phyloP scores from a whole-genome alignment of 2,797 vertebrate genomes.

The Ispidina picta region DNA sequence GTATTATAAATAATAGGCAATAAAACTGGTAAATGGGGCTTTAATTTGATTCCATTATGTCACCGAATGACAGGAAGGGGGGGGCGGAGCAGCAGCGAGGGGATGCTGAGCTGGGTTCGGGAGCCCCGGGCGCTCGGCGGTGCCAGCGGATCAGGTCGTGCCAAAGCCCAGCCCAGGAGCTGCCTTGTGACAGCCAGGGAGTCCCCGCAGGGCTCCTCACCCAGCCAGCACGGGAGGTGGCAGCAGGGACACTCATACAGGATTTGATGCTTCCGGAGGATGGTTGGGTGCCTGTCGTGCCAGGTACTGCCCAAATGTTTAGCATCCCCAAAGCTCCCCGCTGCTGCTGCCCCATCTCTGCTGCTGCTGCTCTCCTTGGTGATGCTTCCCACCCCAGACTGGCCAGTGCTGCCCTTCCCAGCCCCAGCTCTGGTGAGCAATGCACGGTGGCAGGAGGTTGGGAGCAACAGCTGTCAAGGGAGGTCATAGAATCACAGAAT shows the following conservation, averaged over 20 bases:
- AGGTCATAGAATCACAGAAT: not conserved
- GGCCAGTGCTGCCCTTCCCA: not conserved
- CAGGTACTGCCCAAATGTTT: not conserved
- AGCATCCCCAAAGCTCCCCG: accelerated
- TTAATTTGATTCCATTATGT: slow-evolving; percentile 85
- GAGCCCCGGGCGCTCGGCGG: not conserved
- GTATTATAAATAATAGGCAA: slow-evolving; percentile 83
- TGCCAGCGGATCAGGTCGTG: accelerated
- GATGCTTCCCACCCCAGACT: not conserved
- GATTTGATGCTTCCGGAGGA: accelerated
- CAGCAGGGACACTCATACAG: not conserved
- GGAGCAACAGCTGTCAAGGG: not conserved
- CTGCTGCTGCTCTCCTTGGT: not conserved
- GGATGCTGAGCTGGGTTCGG: not conserved
- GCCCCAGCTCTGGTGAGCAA: not conserved
- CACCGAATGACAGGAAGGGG: slow-evolving; percentile 70
- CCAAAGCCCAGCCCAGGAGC: not conserved
- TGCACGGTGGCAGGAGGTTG: not conserved
- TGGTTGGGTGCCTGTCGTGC: accelerated
- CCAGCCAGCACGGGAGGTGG: accelerated
- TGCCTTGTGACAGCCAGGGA: not conserved
- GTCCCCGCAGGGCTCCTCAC: not conserved
- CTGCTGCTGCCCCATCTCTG: not conserved
- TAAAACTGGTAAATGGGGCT: slow-evolving; percentile 81
- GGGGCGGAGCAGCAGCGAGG: slow-evolving; percentile 29